Evolutionary conservation across 2,888 invertebrate genomes (phyloP).

Genomic region (Lasioglossum vierecki): DNA sequence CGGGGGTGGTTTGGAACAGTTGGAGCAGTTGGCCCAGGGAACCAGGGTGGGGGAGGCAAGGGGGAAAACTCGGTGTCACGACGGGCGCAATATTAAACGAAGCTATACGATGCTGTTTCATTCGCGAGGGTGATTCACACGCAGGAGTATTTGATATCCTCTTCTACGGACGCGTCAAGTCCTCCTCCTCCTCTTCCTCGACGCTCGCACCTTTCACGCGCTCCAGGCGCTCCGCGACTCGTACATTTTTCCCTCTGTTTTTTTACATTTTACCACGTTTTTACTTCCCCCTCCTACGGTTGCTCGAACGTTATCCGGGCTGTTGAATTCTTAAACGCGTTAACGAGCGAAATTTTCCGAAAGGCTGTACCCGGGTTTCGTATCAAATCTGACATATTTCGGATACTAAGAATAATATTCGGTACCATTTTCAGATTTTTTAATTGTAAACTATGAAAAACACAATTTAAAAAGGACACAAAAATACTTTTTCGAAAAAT

Average conservation of each 20-base stretch:
- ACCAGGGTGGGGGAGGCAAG: not conserved
- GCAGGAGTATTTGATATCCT: constrained; percentile 31
- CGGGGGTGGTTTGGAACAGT: not conserved
- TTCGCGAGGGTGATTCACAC: constrained; percentile 36
- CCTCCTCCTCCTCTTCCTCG: constrained; percentile 10
- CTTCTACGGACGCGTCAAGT: constrained; percentile 23
- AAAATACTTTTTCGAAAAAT: no score
- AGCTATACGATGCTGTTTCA: constrained; percentile 47
- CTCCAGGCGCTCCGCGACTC: not conserved
- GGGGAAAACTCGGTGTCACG: constrained; percentile 16
- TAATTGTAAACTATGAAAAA: no score
- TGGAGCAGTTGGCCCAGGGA: not conserved
- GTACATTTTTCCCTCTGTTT: not conserved
- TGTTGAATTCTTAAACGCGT: constrained; percentile 1
- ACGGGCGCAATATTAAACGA: constrained; percentile 58
- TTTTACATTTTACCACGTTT: not conserved
- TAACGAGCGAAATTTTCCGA: not conserved
- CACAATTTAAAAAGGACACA: no score
- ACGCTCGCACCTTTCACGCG: not conserved
- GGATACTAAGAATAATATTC: no score
- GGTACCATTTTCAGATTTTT: no score
- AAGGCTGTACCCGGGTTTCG: no score
- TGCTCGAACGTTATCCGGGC: not conserved
- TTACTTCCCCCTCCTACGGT: not conserved
- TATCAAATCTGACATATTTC: no score